Conservation (phyloP, 2,113 vertebrate species). For the Cettia cetti region DNA sequence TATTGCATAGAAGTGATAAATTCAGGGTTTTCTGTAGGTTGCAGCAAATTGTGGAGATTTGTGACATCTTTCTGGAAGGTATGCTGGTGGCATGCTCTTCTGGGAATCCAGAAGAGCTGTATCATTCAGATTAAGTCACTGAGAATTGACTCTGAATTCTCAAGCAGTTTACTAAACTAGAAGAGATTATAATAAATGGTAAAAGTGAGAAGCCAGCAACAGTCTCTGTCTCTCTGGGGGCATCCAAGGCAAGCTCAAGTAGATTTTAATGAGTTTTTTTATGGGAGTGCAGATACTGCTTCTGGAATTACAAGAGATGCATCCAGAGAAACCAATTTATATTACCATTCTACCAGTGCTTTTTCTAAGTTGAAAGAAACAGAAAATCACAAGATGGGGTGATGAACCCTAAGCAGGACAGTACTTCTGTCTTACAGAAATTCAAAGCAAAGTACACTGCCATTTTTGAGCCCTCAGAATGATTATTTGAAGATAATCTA, state of each 20-base stretch:
- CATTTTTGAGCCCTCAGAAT: neutral
- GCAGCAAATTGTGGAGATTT: neutral
- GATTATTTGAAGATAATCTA: neutral
- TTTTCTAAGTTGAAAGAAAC: neutral
- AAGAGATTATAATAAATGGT: neutral
- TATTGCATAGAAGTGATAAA: neutral
- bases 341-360: neutral
- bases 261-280: slow-evolving; percentile 1
- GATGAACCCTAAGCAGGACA: neutral
- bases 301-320: neutral
- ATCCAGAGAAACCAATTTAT: neutral
- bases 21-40: neutral
- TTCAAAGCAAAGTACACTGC: neutral
- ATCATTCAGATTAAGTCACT: neutral
- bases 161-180: neutral
- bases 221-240: neutral
- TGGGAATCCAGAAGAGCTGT: neutral
- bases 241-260: neutral
- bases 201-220: neutral
- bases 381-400: neutral
- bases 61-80: neutral
- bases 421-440: neutral
- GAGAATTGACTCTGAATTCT: neutral
- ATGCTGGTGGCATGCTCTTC: neutral
- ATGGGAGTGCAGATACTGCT: neutral